phyloP scores from a whole-genome alignment of 2,113 vertebrate species.

The Rynchops niger region DNA sequence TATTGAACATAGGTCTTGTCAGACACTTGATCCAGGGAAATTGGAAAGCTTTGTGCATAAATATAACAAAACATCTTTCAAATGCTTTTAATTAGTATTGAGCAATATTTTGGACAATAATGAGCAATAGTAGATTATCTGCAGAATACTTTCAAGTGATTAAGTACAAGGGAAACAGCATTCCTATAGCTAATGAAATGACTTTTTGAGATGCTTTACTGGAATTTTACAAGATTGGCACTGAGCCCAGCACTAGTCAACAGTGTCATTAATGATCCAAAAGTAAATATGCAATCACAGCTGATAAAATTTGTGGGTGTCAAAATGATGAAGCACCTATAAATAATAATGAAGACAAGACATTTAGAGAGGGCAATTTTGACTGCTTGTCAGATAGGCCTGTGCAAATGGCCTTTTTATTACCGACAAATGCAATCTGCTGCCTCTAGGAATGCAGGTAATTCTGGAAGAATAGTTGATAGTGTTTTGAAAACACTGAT shows the following conservation, averaged over 20 bases:
- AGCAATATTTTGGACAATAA: not conserved
- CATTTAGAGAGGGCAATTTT: conserved; percentile 42
- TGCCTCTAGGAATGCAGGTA: not conserved
- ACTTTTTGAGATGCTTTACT: conserved; percentile 26
- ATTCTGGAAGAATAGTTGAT: not conserved
- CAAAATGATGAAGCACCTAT: conserved; percentile 50
- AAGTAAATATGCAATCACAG: conserved; percentile 58
- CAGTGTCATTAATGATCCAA: conserved; percentile 42
- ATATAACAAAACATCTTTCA: not conserved
- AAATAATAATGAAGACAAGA: conserved; percentile 58
- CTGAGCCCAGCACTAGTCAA: conserved; percentile 37
- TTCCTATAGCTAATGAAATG: not conserved
- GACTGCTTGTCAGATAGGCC: not conserved
- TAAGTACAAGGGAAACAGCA: not conserved
- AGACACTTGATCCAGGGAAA: not conserved
- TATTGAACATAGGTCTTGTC: not conserved
- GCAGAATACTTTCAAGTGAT: not conserved
- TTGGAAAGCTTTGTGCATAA: not conserved
- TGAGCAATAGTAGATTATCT: not conserved
- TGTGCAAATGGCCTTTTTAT: conserved; percentile 31
- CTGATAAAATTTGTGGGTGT: conserved; percentile 44
- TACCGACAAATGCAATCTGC: conserved; percentile 15
- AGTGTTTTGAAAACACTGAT: not conserved
- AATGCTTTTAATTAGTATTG: conserved; percentile 19
- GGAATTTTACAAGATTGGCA: conserved; percentile 42